These are phyloP conservation scores for Trichosurus vulpecula DNA, from an alignment of 2,797 vertebrate species.

Conservation along the genomic window DNA sequence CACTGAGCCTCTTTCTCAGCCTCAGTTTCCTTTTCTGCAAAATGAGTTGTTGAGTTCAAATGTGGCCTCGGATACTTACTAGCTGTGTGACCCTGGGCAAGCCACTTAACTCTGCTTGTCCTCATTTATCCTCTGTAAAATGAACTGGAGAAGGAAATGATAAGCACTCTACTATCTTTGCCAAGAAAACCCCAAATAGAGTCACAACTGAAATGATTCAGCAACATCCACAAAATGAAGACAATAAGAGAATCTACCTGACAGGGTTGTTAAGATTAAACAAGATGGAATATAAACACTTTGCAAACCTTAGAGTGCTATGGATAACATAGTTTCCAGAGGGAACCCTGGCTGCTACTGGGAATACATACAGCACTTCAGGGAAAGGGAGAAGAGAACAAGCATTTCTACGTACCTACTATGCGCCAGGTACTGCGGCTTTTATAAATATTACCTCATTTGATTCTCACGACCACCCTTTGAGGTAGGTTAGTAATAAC, in stretches of 20 bases:
- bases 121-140: no score
- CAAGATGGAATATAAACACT: not conserved
- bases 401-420: not conserved
- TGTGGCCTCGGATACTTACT: no score
- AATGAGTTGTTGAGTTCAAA: not conserved
- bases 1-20: not conserved
- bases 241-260: not conserved
- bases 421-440: not conserved
- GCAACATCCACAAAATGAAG: not conserved
- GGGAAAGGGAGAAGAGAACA: not conserved
- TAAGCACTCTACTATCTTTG: no score
- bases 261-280: not conserved
- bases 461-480: not conserved
- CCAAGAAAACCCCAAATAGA: no score
- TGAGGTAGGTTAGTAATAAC: not conserved
- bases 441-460: not conserved
- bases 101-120: no score
- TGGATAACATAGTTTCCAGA: not conserved
- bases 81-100: no score
- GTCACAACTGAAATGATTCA: not conserved
- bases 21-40: not conserved
- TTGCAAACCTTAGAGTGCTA: not conserved
- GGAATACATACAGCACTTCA: not conserved
- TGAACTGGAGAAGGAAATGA: no score
- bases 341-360: not conserved